Evolutionary conservation across 1,140 invertebrate species (phyloP).

Genomic region (Heliothis virescens): DNA sequence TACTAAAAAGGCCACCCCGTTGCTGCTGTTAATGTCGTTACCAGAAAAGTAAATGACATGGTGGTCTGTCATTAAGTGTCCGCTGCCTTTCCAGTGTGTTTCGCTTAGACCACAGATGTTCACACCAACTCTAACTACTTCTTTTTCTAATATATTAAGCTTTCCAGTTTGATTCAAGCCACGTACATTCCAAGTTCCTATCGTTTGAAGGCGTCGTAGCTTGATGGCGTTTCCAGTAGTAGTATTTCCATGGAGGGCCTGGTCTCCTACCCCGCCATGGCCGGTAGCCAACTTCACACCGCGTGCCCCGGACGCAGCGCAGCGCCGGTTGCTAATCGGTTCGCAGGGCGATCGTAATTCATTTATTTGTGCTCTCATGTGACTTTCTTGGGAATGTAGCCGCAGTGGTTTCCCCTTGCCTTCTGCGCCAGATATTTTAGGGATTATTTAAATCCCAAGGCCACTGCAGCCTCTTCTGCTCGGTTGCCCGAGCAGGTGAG

Average conservation of each 20-base stretch:
- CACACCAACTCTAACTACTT: too few relatives aligned
- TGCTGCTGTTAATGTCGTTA: constrained; percentile 41
- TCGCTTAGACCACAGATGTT: too few relatives aligned
- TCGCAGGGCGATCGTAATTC: constrained; percentile 2
- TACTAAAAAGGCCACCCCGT: constrained; percentile 46
- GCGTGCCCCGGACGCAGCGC: constrained; percentile 43
- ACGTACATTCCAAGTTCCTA: not conserved
- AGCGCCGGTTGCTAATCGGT: constrained; percentile 45
- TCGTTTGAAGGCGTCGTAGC: not conserved
- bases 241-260: constrained; percentile 46
- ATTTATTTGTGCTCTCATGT: constrained; percentile 33
- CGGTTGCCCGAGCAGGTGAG: too few relatives aligned
- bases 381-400: constrained; percentile 50
- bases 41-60: constrained; percentile 43
- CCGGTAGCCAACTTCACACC: constrained; percentile 43
- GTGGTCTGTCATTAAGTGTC: too few relatives aligned
- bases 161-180: not conserved
- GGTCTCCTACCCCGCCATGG: constrained; percentile 37
- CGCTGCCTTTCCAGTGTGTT: too few relatives aligned
- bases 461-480: too few relatives aligned
- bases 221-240: constrained; percentile 44
- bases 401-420: constrained; percentile 53
- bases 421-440: constrained; percentile 50
- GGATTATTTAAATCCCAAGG: constrained; percentile 8
- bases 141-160: not conserved